phyloP scores from a whole-genome alignment of 1,140 invertebrate genomes.

The Pentalonia nigronervosa region DNA sequence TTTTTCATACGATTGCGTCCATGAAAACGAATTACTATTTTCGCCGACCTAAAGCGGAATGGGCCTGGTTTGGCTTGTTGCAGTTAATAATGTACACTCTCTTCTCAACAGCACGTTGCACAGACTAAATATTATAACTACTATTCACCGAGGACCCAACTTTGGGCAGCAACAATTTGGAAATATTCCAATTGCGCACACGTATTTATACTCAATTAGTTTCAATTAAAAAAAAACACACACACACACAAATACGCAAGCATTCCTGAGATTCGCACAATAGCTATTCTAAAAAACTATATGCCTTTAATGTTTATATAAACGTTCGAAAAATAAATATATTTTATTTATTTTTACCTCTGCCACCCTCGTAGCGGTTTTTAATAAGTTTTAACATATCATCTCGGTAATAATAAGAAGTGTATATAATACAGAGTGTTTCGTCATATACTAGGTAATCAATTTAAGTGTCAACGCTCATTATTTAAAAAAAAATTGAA shows the following conservation, averaged over 20 bases:
- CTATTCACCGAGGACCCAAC: neutral
- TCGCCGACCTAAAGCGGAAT: neutral
- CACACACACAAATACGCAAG: neutral
- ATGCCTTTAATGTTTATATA: neutral
- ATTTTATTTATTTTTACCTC: neutral
- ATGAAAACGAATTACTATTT: neutral
- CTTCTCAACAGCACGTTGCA: neutral
- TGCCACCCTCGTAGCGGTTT: neutral
- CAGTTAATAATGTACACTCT: neutral
- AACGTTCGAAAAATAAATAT: neutral
- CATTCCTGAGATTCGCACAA: neutral
- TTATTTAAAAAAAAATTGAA: no score
- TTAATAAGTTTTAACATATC: neutral
- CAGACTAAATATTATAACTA: neutral
- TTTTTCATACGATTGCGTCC: neutral
- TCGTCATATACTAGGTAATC: neutral
- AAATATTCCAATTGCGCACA: slow-evolving; percentile 22
- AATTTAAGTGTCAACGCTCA: no score
- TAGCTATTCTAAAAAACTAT: neutral
- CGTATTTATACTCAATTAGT: neutral
- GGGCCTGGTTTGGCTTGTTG: neutral
- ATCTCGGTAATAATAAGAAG: neutral
- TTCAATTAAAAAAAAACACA: slow-evolving; percentile 11
- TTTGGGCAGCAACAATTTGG: neutral
- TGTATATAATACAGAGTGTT: neutral